Evolutionary conservation across 2,888 invertebrate species (phyloP), one percentile per base, ranked within the genome.

Genomic region (Aricia artaxerxes): DNA sequence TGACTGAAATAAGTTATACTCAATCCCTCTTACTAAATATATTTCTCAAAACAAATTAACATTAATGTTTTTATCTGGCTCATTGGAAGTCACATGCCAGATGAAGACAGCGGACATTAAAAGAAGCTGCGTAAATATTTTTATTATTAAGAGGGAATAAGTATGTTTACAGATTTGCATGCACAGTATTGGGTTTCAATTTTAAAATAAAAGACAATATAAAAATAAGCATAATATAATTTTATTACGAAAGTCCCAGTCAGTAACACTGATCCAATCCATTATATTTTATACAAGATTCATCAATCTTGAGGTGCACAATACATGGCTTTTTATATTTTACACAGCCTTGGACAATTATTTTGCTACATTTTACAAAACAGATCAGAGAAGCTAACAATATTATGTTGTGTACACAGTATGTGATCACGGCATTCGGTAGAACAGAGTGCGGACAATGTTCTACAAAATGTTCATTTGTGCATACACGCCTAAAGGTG

Each of bases 151-250:
- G 49, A 49, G 49, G 49, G 11, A 57, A 57, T 16, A 16, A 57
- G 1, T 57, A 53, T 0, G 2, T 38, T 38, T 49, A 13, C 53
- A 53, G 3, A 57, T 4, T 57, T 57, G 57, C 57, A 57, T 57
- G 16, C 11, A 57, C 57, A 60, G 80, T 24, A 61, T 61, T 61
- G 7, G 11, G 61, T n/a, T 44, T 60, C 6, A 24, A 40, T 83
- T 81, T 82, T 82, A 78, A 87, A 91, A 92, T 91, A 91, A 94
- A 94, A 94, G 86, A 84, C 90, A 86, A 86, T 86, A 84, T 92
- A 87, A 93, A 94, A 94, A 94, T 93, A 94, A 94, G 94, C 94
- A 94, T 94, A 93, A 92, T 93, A 94, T 93, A 94, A 92, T 94
- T 94, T 93, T 92, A 93, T 94, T 93, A 94, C 89, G 94, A 93